Evolutionary conservation across 2,888 invertebrate species (phyloP), one percentile per base, ranked within the genome.

Genomic region (Orthosia gothica): DNA sequence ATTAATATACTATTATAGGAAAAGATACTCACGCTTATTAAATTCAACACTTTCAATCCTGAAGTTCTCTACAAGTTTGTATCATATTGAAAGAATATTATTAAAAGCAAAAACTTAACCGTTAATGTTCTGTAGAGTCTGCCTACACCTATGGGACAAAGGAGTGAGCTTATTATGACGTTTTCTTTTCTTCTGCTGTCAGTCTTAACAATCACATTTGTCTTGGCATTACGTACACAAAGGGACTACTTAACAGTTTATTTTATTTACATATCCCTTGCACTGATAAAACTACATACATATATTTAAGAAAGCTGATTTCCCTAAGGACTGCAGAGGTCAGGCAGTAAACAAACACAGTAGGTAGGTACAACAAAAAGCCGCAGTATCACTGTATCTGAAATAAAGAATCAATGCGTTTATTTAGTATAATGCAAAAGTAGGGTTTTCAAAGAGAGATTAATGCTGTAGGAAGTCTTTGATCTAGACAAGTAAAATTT

Each of bases 271-370:
- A n/a, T 40, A 57, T 18, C 52, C 26, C 57, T 64, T 79, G 74
- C 77, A 71, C 58, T 81, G 65, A 59, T 72, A 78, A 78, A 62
- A 65, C 61, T 70, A 57, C 40, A 40, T 40, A 40, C 9, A 40
- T 40, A 40, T 62, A 69, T 62, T 84, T 69, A 65, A 57, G 58
- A 59, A 32, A 69, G 26, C 50, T 81, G 75, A 82, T 82, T 82
- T 82, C 81, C 81, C 83, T 45, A 18, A 59, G 70, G 81, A 69
- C 18, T 69, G 69, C 61, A 71, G 70, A 79, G 81, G 83, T 83
- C 69, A 75, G 75, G 20, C 61, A 23, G 45, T 69, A 65, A 69
- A 68, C 40, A 65, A 69, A 68, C 40, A 52, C 20, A 20, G 12
- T 49, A 49, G 40, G 40, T 9, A 40, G 40, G 40, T 40, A 40